These are phyloP conservation scores for Prionailurus bengalensis DNA, from an alignment of 2,113 vertebrate genomes.

Conservation along the genomic window DNA sequence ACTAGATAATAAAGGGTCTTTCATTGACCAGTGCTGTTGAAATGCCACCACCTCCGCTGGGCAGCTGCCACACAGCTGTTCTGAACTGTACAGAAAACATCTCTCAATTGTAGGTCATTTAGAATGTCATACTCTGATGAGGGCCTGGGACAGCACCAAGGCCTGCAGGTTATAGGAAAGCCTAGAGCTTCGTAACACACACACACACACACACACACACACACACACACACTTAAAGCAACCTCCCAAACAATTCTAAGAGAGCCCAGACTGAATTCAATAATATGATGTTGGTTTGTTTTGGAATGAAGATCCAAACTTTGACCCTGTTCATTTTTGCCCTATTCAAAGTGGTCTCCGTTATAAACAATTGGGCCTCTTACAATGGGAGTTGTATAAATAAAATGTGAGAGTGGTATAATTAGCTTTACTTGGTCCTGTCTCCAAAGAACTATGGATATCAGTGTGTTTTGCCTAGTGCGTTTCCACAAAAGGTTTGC, in stretches of 20 bases:
- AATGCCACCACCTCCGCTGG: constrained; percentile 62
- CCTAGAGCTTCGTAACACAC: neutral
- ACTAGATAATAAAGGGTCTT: constrained; percentile 65
- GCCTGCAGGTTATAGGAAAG: neutral
- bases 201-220: neutral
- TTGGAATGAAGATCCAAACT: neutral
- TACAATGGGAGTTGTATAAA: neutral
- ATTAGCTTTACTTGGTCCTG: neutral
- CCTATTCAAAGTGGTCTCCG: neutral
- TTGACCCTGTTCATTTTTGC: neutral
- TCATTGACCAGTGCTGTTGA: neutral
- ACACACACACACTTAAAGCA: neutral
- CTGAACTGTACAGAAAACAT: neutral
- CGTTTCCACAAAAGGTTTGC: neutral
- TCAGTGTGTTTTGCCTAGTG: neutral
- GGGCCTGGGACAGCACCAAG: neutral
- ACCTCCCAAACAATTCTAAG: neutral
- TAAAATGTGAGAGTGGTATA: constrained; percentile 24
- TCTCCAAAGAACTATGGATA: neutral
- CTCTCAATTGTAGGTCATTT: constrained; percentile 19
- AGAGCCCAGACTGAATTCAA: neutral
- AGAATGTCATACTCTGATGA: neutral
- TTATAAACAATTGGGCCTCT: neutral
- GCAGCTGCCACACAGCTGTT: constrained; percentile 68
- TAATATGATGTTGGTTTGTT: constrained; percentile 7